Conservation (phyloP, 1,140 invertebrate species). For the Drosophila baimaii region DNA sequence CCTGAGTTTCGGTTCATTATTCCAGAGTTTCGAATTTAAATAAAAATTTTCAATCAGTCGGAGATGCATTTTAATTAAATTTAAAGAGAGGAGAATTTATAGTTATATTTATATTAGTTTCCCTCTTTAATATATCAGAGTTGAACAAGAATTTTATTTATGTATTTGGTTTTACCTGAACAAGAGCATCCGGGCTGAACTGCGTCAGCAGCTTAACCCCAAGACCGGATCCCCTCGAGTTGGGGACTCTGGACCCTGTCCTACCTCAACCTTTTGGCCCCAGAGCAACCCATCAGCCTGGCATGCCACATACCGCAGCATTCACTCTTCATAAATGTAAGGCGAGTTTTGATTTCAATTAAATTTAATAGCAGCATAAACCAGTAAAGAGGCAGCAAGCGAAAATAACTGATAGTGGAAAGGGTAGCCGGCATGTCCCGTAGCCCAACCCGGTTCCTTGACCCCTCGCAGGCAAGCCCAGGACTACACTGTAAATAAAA, state of each 20-base stretch:
- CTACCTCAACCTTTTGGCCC: constrained; percentile 49
- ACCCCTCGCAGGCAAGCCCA: constrained; percentile 41
- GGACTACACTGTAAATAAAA: neutral
- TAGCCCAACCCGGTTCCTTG: constrained; percentile 65
- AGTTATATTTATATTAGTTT: no score
- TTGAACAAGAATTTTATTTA: constrained; percentile 1
- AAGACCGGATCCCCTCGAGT: neutral
- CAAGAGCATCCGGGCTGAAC: neutral
- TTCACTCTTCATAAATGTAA: constrained; percentile 58
- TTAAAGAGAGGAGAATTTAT: neutral
- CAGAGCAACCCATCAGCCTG: constrained; percentile 6
- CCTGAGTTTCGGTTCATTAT: neutral
- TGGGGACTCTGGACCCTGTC: constrained; percentile 9
- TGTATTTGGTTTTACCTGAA: constrained; percentile 8
- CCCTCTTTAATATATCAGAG: no score
- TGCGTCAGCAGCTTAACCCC: constrained; percentile 1
- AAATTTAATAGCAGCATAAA: constrained; percentile 80
- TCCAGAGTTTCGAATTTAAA: constrained; percentile 46
- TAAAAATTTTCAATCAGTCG: constrained; percentile 48
- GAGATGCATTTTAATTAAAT: neutral
- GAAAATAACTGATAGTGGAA: constrained; percentile 41
- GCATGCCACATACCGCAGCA: constrained; percentile 19
- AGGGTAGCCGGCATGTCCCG: constrained; percentile 34
- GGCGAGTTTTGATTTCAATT: constrained; percentile 78
- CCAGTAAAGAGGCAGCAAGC: constrained; percentile 41